Conservation (phyloP, 2,113 vertebrate species). For the Notiomystis cincta region DNA sequence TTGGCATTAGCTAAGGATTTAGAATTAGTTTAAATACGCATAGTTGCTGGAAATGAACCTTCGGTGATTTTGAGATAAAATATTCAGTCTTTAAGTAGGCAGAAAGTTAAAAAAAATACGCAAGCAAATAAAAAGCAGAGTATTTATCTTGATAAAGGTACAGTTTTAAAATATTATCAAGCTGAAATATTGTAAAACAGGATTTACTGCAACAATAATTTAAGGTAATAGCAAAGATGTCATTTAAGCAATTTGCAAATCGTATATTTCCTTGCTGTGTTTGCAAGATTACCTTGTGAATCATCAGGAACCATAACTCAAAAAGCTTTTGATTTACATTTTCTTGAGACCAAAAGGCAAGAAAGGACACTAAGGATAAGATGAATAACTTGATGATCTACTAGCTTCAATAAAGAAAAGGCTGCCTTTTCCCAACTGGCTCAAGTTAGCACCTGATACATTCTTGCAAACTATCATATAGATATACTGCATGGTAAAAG, state of each 20-base stretch:
- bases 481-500: background rate
- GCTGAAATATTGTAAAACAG: conserved; percentile 70
- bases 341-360: conserved; percentile 65
- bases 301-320: conserved; percentile 69
- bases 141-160: conserved; percentile 70
- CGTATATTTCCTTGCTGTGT: conserved; percentile 71
- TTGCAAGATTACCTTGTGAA: conserved; percentile 77
- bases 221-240: conserved; percentile 73
- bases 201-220: conserved; percentile 74
- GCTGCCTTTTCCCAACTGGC: conserved; percentile 3
- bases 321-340: conserved; percentile 75
- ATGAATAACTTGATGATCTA: conserved; percentile 64
- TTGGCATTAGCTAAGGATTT: background rate
- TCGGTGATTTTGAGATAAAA: conserved; percentile 21
- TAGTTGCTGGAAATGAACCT: background rate
- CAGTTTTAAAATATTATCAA: conserved; percentile 74
- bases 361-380: conserved; percentile 64
- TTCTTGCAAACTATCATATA: conserved; percentile 15
- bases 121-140: conserved; percentile 51
- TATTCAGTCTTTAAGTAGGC: background rate
- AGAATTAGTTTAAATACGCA: background rate
- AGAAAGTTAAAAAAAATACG: conserved; percentile 1
- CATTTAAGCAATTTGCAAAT: conserved; percentile 78
- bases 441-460: conserved; percentile 15
- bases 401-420: conserved; percentile 55